Evolutionary conservation across 2,888 invertebrate genomes (phyloP).

Genomic region (Protophormia terraenovae): DNA sequence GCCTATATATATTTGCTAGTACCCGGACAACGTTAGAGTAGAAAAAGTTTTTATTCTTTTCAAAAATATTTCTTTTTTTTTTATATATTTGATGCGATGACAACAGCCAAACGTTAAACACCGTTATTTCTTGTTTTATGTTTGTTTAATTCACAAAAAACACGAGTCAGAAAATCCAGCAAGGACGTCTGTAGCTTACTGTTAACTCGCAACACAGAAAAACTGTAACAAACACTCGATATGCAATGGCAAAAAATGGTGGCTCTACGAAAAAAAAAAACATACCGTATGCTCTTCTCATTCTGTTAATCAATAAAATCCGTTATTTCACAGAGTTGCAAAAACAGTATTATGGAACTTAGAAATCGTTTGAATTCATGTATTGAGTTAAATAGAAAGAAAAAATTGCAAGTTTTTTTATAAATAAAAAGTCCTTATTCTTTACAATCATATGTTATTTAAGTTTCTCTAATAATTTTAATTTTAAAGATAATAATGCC

Average conservation of each 20-base stretch:
- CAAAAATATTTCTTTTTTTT: constrained; percentile 43
- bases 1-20: constrained; percentile 65
- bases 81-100: constrained; percentile 65
- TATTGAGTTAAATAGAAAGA: too few species aligned
- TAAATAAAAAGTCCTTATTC: background rate
- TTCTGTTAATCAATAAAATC: constrained; percentile 63
- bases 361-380: background rate
- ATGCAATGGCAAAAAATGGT: constrained; percentile 15
- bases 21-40: constrained; percentile 69
- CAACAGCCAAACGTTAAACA: constrained; percentile 69
- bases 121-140: constrained; percentile 63
- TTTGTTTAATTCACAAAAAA: constrained; percentile 61
- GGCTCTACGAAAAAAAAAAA: background rate
- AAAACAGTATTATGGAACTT: background rate
- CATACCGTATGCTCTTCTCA: constrained; percentile 43
- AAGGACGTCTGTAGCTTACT: constrained; percentile 70
- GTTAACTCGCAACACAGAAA: constrained; percentile 60
- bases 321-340: constrained; percentile 56
- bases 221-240: constrained; percentile 56
- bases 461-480: background rate
- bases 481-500: background rate
- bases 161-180: constrained; percentile 68
- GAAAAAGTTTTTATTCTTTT: constrained; percentile 66
- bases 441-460: background rate
- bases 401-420: too few species aligned